These are phyloP conservation scores for Laticauda laticaudata DNA, from an alignment of 2,113 vertebrate species.

Conservation along the genomic window DNA sequence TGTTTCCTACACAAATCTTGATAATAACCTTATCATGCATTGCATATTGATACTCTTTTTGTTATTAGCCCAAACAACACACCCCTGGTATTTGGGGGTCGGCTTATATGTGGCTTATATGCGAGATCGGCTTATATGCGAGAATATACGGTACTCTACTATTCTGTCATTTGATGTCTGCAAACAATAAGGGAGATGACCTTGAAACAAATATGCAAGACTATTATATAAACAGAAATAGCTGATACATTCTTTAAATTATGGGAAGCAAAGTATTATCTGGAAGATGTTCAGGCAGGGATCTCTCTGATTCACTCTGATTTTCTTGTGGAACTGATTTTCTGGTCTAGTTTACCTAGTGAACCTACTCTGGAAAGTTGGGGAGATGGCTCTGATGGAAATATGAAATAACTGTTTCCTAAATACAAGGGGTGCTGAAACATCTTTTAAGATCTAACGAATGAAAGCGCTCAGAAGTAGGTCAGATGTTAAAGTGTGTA, in stretches of 20 bases:
- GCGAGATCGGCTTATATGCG: too few species aligned
- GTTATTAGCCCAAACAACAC: too few species aligned
- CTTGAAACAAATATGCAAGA: neutral
- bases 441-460: neutral
- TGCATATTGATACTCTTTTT: too few species aligned
- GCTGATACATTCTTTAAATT: neutral
- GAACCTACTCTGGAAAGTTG: neutral
- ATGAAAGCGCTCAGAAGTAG: neutral
- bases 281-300: neutral
- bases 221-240: neutral
- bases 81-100: too few species aligned
- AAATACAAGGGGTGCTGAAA: neutral
- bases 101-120: too few species aligned
- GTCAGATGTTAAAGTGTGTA: neutral
- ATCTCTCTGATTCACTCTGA: neutral
- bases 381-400: neutral
- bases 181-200: neutral
- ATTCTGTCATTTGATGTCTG: neutral
- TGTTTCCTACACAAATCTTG: too few species aligned
- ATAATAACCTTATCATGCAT: too few species aligned
- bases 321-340: neutral
- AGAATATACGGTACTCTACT: too few species aligned
- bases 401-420: neutral
- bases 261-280: neutral
- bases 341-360: neutral